Conservation (phyloP, 2,888 invertebrate genomes). For the Heliothis peltigera region DNA sequence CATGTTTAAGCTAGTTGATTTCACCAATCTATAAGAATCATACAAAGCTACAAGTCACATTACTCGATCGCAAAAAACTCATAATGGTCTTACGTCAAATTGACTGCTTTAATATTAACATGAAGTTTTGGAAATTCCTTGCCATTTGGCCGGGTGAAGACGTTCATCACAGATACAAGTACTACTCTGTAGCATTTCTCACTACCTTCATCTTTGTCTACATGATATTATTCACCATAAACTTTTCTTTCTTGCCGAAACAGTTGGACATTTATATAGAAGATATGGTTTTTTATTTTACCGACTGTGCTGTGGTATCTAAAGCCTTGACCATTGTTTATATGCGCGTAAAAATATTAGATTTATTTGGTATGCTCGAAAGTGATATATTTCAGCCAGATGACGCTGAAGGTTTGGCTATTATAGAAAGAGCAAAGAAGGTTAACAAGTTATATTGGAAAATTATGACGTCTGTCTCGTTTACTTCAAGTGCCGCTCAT, state of each 20-base stretch:
- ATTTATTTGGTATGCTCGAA: constrained; percentile 69
- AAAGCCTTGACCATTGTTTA: constrained; percentile 73
- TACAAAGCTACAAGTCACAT: constrained; percentile 19
- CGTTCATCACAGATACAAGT: constrained; percentile 57
- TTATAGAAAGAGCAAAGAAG: constrained; percentile 69
- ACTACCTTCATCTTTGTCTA: constrained; percentile 64
- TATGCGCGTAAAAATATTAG: constrained; percentile 63
- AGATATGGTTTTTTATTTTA: constrained; percentile 76
- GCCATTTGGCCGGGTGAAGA: constrained; percentile 67
- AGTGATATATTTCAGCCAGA: constrained; percentile 72
- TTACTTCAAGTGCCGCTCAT: constrained; percentile 64
- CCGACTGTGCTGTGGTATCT: constrained; percentile 65
- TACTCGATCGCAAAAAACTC: constrained; percentile 21
- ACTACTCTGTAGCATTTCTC: constrained; percentile 66
- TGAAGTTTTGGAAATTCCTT: constrained; percentile 71
- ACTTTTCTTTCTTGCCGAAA: constrained; percentile 72
- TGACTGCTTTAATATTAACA: constrained; percentile 73
- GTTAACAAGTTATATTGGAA: constrained; percentile 72
- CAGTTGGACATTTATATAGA: constrained; percentile 72
- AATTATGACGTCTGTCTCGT: constrained; percentile 64
- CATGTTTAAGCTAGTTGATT: constrained; percentile 27
- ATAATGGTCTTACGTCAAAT: constrained; percentile 64
- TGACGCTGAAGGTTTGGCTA: constrained; percentile 58
- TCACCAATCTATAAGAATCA: constrained; percentile 31
- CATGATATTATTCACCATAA: constrained; percentile 63